phyloP scores from a whole-genome alignment of 2,113 vertebrate genomes.

The Tylochromis polylepis region DNA sequence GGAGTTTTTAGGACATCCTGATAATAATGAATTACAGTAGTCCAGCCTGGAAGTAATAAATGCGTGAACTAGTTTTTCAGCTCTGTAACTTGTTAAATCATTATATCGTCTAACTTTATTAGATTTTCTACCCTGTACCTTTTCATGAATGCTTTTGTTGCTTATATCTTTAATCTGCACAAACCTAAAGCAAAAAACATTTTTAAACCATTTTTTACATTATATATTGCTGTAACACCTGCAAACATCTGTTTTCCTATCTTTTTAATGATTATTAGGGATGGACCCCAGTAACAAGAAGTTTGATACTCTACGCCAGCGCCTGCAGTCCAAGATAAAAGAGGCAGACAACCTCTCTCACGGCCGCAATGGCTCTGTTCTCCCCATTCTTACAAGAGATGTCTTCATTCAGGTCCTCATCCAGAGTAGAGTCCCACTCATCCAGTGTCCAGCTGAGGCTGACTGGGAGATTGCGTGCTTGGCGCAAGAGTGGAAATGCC shows the following conservation, averaged over 20 bases:
- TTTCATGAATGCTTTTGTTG: background rate
- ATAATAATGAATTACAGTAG: too few species aligned
- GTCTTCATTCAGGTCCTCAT: slow-evolving; percentile 83
- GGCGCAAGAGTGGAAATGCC: slow-evolving; percentile 87
- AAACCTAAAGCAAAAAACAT: background rate
- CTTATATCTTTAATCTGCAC: background rate
- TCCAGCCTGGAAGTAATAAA: too few species aligned
- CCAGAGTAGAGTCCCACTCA: slow-evolving; percentile 75
- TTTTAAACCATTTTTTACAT: background rate
- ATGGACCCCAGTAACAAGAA: slow-evolving; percentile 86
- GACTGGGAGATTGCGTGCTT: slow-evolving; percentile 88
- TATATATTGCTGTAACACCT: background rate
- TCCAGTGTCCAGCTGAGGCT: slow-evolving; percentile 88
- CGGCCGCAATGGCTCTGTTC: slow-evolving; percentile 72
- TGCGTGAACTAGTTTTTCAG: too few species aligned
- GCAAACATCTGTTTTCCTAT: background rate
- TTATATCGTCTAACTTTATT: background rate
- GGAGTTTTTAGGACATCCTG: too few species aligned
- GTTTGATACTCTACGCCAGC: slow-evolving; percentile 76
- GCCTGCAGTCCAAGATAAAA: slow-evolving; percentile 79
- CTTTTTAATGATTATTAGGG: slow-evolving; percentile 52
- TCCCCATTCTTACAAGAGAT: slow-evolving; percentile 79
- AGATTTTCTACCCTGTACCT: background rate
- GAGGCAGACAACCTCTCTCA: slow-evolving; percentile 74
- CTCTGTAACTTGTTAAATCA: background rate